Base-by-base conservation (phyloP, 2,888 invertebrate genomes). In the Mimachlamys varia region DNA sequence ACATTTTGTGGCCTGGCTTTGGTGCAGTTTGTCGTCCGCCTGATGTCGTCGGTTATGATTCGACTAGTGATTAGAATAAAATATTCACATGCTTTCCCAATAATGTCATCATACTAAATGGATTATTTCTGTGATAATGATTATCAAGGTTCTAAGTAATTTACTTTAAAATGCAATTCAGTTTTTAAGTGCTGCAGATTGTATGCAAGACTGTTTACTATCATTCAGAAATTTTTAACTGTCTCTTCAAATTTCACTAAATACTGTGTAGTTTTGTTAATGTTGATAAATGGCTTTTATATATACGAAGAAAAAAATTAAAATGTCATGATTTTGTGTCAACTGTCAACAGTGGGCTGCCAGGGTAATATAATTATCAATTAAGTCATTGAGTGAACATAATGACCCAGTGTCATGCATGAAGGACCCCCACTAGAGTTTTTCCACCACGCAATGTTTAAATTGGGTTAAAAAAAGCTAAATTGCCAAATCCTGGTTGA, bases 281-380 rank as follows among this genome's bases (percentile, higher is more conserved):
- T 76, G 76, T 33, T 33, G 27, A 76, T 76, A 76, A 76, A 76
- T 76, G 33, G 76, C 76, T 76, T 76, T 76, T 76, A 76, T 13
- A 76, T 76, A 76, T 76, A 27, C 12, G 33, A 76, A 76, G 76
- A 76, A 76, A 76, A 76, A 76, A 76, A 76, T 33, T 27, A 15
- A 27, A 76, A 76, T 76, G 76, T 76, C 76, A 76, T 33, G 76
- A 76, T 76, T 76, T 76, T 76, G 76, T 76, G 76, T 76, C 76
- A 76, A 76, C 76, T 76, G 76, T 76, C 76, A 76, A 33, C 76
- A 76, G 76, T 1, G 27, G 76, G 76, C 76, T 76, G 15, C 76
- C 27, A 33, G 76, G 76, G 76, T 76, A 76, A 76, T 76, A 76
- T 76, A 76, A 33, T 76, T 76, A 76, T 76, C 76, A 76, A 76